Evolutionary conservation across 2,888 invertebrate genomes (phyloP).

Genomic region (Nephrocerus scutellatus): DNA sequence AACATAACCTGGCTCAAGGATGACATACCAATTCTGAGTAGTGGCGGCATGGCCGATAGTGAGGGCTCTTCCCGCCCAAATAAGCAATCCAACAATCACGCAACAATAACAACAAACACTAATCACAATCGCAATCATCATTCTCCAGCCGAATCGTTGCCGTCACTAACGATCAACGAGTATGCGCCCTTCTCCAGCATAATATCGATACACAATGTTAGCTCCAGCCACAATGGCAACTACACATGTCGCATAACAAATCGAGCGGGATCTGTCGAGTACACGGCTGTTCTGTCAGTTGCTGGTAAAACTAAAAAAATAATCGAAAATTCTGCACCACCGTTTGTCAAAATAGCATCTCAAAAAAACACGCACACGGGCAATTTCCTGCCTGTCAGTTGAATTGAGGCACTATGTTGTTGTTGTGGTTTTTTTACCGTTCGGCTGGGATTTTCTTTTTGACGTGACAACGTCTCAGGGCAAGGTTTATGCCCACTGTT

Average conservation of each 20-base stretch:
- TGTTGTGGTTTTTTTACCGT: no score
- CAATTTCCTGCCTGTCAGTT: no score
- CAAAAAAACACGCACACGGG: no score
- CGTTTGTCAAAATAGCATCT: conserved; percentile 19
- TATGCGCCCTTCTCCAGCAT: conserved; percentile 52
- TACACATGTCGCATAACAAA: conserved; percentile 47
- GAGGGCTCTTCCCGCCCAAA: no score
- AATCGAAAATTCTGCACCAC: conserved; percentile 12
- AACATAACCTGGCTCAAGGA: conserved; percentile 53
- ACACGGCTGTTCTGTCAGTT: conserved; percentile 52
- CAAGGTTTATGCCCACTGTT: no score
- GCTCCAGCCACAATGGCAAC: conserved; percentile 48
- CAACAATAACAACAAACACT: no score
- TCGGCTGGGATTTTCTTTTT: no score
- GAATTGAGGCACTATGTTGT: no score
- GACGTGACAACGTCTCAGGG: no score
- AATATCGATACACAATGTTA: conserved; percentile 47
- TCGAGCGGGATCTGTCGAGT: conserved; percentile 50
- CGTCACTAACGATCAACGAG: conserved; percentile 50
- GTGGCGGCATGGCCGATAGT: conserved; percentile 17
- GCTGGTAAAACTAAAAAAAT: conserved; percentile 44
- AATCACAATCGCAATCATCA: no score
- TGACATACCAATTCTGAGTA: conserved; percentile 44
- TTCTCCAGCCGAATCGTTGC: no score
- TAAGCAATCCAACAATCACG: no score